phyloP scores from a whole-genome alignment of 2,113 vertebrate genomes.

The Siniperca chuatsi region DNA sequence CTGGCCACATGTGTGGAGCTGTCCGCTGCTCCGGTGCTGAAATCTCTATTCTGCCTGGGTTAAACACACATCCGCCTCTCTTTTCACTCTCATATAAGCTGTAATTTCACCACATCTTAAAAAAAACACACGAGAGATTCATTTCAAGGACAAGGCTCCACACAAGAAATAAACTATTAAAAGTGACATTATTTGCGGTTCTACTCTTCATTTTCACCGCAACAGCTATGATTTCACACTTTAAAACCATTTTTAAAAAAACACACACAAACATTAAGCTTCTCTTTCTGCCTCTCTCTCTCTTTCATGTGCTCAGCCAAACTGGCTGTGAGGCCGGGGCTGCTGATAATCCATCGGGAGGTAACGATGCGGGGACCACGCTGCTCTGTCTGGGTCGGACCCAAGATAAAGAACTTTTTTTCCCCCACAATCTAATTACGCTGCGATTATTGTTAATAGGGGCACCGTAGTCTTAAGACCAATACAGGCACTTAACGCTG shows the following conservation, averaged over 20 bases:
- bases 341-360: slow-evolving; percentile 50
- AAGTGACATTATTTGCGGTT: slow-evolving; percentile 8
- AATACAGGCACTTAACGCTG: neutral
- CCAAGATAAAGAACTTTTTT: slow-evolving; percentile 13
- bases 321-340: slow-evolving; percentile 24
- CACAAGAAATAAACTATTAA: neutral
- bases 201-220: slow-evolving; percentile 14
- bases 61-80: neutral
- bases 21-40: slow-evolving; percentile 68
- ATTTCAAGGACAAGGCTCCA: slow-evolving; percentile 8
- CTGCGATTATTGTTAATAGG: slow-evolving; percentile 31
- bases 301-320: neutral
- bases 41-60: slow-evolving; percentile 14
- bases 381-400: slow-evolving; percentile 36
- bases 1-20: slow-evolving; percentile 66
- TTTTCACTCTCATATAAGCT: slow-evolving; percentile 13
- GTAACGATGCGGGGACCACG: slow-evolving; percentile 16
- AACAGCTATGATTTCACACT: slow-evolving; percentile 2
- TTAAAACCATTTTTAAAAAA: neutral
- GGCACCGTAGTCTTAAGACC: slow-evolving; percentile 7
- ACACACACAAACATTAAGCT: neutral
- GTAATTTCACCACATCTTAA: neutral
- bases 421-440: slow-evolving; percentile 26
- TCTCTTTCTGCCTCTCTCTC: neutral
- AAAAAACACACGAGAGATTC: neutral